Base-by-base conservation (phyloP, 2,113 vertebrate species). In the Miniopterus natalensis region DNA sequence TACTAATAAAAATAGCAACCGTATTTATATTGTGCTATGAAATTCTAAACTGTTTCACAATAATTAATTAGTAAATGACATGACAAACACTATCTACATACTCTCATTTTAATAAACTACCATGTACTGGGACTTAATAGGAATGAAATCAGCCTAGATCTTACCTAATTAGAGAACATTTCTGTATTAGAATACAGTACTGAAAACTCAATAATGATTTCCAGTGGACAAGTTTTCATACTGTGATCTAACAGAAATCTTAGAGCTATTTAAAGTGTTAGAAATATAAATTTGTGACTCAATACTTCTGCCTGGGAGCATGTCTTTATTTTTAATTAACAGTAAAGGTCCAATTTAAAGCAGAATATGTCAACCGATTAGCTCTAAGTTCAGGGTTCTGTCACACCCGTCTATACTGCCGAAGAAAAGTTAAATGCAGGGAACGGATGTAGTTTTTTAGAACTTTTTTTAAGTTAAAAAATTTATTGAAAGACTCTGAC, bases 391-490 rank as follows among this genome's bases (percentile, higher is more conserved):
- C 95, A 96, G 90, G 88, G 95, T 97, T 98, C 90, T 97, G 92
- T 96, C 97, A 96, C 63, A 95, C 80, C 59, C 70, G 95, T 96
- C 93, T 97, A 77, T 84, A 94, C 84, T 96, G 63, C 63, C 94
- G 83, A 96, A 61, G 87, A 93, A 97, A 96, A 97, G 93, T 96
- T 98, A 97, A 96, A 89, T 89, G 66, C 68, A 92, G 42, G 65
- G 90, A 97, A 89, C 94, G n/a, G 13, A 95, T 73, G 51, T 57
- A 89, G 88, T 73, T 93, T 94, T 95, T 53, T 8, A 87, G 42
- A 94, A 95, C 92, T 70, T 98, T 96, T 95, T 98, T 95, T 81
- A 98, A 97, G 96, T 97, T 92, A 97, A 95, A 96, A 98, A 98
- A 96, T 93, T 92, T 95, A 98, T 94, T 94, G 95, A 88, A 97